Evolutionary conservation across 1,140 invertebrate genomes (phyloP).

Genomic region (Eriosoma lanigerum): DNA sequence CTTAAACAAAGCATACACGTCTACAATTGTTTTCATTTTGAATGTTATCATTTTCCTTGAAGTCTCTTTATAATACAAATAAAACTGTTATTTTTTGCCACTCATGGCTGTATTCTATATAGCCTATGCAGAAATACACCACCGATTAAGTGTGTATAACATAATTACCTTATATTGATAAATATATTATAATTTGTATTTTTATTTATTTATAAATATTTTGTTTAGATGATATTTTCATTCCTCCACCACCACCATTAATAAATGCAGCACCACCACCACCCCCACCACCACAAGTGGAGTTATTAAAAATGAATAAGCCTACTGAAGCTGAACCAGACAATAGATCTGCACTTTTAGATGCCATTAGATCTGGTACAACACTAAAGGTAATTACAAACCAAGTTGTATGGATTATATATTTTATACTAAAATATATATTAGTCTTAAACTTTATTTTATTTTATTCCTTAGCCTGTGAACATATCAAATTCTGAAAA

Average conservation of each 20-base stretch:
- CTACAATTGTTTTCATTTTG: too few species aligned
- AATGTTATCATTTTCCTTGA: too few species aligned
- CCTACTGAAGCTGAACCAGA: slow-evolving; percentile 59
- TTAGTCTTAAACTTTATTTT: neutral
- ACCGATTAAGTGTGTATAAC: too few species aligned
- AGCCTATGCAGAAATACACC: too few species aligned
- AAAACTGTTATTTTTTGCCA: too few species aligned
- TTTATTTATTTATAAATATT: too few species aligned
- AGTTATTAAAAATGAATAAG: slow-evolving; percentile 52
- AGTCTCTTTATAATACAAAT: too few species aligned
- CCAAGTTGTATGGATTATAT: too few species aligned
- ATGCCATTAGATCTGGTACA: slow-evolving; percentile 73
- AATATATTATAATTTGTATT: too few species aligned
- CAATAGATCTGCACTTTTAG: slow-evolving; percentile 70
- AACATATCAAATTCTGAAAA: slow-evolving; percentile 46
- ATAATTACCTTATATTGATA: too few species aligned
- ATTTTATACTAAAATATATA: neutral
- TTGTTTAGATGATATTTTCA: slow-evolving; percentile 4
- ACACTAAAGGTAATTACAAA: slow-evolving; percentile 63
- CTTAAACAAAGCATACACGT: too few species aligned
- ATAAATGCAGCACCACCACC: slow-evolving; percentile 59
- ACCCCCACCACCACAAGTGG: slow-evolving; percentile 57
- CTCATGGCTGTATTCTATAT: too few species aligned
- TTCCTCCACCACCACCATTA: slow-evolving; percentile 62
- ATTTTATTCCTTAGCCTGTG: slow-evolving; percentile 47